Evolutionary conservation across 2,888 invertebrate genomes (phyloP).

Genomic region (Protophormia terraenovae): DNA sequence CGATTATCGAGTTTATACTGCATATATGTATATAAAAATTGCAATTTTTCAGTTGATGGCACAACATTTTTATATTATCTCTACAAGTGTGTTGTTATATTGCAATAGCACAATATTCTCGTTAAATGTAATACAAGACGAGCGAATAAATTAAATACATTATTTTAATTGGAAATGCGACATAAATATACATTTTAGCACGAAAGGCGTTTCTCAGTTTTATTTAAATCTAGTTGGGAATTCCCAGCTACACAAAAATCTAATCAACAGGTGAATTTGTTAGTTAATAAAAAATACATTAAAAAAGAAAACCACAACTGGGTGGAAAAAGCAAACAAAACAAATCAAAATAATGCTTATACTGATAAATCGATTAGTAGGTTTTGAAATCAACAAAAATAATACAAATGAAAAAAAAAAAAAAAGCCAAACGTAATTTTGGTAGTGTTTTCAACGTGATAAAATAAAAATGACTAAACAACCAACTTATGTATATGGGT

Average conservation of each 20-base stretch:
- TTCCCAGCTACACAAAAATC: neutral
- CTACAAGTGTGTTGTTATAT: too few relatives aligned
- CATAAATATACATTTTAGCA: neutral
- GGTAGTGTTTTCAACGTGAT: neutral
- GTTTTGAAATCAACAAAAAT: neutral
- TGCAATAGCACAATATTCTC: neutral
- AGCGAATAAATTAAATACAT: neutral
- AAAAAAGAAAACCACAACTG: neutral
- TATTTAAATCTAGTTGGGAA: neutral
- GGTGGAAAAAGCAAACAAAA: neutral
- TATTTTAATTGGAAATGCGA: neutral
- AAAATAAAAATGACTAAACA: neutral
- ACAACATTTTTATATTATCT: too few relatives aligned
- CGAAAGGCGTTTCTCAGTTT: neutral
- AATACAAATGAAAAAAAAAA: neutral
- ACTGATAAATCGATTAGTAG: constrained; percentile 7
- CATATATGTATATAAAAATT: too few relatives aligned
- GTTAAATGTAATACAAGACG: neutral
- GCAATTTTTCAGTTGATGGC: too few relatives aligned
- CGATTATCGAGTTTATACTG: too few relatives aligned
- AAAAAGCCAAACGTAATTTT: neutral
- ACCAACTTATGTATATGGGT: neutral
- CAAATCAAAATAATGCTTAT: neutral
- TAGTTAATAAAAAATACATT: neutral
- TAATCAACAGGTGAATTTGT: neutral